Conservation (phyloP, 2,797 vertebrate genomes). For the Otolemur crassicaudatus region DNA sequence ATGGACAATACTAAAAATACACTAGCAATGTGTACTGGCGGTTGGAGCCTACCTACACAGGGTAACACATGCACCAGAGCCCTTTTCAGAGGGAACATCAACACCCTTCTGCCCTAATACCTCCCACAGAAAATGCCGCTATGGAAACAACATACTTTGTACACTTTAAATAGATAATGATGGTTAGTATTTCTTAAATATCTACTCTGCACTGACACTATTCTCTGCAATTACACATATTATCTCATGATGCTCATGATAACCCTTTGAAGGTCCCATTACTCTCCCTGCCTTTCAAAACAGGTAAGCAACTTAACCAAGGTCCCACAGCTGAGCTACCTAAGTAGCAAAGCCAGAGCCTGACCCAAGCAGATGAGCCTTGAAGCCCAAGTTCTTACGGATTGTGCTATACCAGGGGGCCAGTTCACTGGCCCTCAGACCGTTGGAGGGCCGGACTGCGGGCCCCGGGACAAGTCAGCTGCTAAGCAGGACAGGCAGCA, state of each 20-base stretch:
- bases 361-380: background rate
- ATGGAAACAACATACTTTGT: background rate
- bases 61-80: background rate
- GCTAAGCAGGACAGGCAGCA: no score
- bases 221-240: background rate
- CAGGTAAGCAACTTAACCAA: background rate
- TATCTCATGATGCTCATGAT: background rate
- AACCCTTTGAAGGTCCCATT: background rate
- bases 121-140: slow-evolving; percentile 12
- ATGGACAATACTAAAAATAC: slow-evolving; percentile 8
- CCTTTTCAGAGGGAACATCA: background rate
- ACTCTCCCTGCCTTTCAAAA: background rate
- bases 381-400: background rate
- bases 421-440: no score
- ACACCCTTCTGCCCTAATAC: background rate
- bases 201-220: slow-evolving; percentile 5
- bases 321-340: background rate
- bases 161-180: background rate
- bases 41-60: background rate
- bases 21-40: background rate
- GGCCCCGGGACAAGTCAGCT: no score
- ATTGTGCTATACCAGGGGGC: background rate
- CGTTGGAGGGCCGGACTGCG: no score
- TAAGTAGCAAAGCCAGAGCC: background rate
- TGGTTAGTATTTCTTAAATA: background rate